A percentile compares a stretch with the other conserved stretches of the same genome.
Conservation (phyloP, 2,888 invertebrate genomes). For the Bombylius major region DNA sequence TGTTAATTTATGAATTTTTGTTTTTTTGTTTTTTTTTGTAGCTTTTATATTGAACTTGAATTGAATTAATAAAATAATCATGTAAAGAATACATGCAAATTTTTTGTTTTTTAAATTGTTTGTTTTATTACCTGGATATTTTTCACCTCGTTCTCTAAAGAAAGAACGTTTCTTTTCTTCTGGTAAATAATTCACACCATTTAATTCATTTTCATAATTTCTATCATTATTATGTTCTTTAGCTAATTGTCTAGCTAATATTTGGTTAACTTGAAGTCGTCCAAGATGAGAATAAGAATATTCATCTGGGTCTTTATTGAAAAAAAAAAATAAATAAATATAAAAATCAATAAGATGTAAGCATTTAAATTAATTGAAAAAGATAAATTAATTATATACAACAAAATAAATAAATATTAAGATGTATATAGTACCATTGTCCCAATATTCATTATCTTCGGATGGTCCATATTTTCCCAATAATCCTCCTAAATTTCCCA, state of each 20-base stretch:
- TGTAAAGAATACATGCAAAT: too few relatives aligned
- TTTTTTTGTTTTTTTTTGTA: too few relatives aligned
- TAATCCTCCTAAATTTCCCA: neutral
- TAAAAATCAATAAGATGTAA: too few relatives aligned
- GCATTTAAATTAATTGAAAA: too few relatives aligned
- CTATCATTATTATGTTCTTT: slow-evolving; percentile 27
- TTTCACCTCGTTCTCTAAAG: slow-evolving; percentile 33
- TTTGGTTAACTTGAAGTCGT: slow-evolving; percentile 31
- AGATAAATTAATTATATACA: too few relatives aligned
- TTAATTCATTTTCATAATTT: slow-evolving; percentile 25
- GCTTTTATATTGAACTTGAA: too few relatives aligned
- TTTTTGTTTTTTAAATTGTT: neutral
- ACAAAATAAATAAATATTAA: too few relatives aligned
- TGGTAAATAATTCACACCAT: slow-evolving; percentile 23
- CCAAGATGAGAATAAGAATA: slow-evolving; percentile 10
- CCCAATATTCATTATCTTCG: slow-evolving; percentile 31
- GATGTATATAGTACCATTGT: slow-evolving; percentile 24
- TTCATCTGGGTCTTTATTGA: neutral
- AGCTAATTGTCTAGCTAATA: slow-evolving; percentile 32
- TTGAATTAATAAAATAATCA: too few relatives aligned
- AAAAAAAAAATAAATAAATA: neutral
- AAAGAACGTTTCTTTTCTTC: slow-evolving; percentile 30
- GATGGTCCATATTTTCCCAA: slow-evolving; percentile 9
- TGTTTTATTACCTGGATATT: slow-evolving; percentile 14
- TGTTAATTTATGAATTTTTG: too few relatives aligned